A percentile compares a stretch with the other conserved stretches of the same genome.
These are phyloP conservation scores for Sphaeridia pumilis DNA, from an alignment of 2,888 invertebrate genomes.

Conservation along the genomic window DNA sequence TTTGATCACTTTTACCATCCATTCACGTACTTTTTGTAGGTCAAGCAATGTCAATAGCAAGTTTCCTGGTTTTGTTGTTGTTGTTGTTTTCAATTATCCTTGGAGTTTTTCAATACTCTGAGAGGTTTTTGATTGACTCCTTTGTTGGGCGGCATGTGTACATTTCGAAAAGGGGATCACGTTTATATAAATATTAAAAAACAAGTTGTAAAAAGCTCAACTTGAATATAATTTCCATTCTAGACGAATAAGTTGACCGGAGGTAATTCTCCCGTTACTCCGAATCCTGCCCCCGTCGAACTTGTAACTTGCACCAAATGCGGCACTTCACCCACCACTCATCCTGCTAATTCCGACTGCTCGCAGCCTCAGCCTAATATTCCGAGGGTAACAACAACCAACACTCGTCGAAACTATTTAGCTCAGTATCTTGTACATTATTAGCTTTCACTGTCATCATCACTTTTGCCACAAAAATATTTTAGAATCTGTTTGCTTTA, in stretches of 20 bases:
- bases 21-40: too few relatives aligned
- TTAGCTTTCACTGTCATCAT: too few relatives aligned
- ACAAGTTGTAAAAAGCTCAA: not conserved
- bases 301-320: conserved; percentile 74
- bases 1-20: too few relatives aligned
- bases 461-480: too few relatives aligned
- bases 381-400: conserved; percentile 9
- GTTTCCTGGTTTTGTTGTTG: not conserved
- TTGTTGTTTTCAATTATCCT: not conserved
- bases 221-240: conserved; percentile 2
- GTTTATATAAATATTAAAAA: not conserved
- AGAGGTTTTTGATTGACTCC: too few relatives aligned
- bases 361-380: too few relatives aligned
- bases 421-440: too few relatives aligned
- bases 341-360: conserved; percentile 56
- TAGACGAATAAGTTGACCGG: conserved; percentile 30
- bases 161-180: too few relatives aligned
- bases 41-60: too few relatives aligned
- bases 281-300: conserved; percentile 51
- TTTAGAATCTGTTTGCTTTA: too few relatives aligned
- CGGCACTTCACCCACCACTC: conserved; percentile 69
- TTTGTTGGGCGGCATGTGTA: too few relatives aligned
- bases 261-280: conserved; percentile 29
- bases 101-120: not conserved
- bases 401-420: too few relatives aligned